phyloP scores from a whole-genome alignment of 2,797 vertebrate species.

The Cuculus canorus region DNA sequence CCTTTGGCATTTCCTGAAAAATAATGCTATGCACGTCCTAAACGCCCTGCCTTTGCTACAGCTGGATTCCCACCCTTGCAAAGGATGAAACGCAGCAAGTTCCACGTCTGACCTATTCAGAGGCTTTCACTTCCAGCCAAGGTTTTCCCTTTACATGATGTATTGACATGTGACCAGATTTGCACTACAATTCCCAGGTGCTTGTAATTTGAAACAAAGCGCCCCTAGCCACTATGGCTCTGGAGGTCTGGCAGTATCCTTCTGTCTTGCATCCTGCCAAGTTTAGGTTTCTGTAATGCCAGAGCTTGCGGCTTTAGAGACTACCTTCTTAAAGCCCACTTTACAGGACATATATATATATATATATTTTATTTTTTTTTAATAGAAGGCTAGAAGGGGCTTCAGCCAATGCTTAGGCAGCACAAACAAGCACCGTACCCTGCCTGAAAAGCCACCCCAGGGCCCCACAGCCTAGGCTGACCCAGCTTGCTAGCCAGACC shows the following conservation, averaged over 20 bases:
- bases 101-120: background rate
- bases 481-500: no score
- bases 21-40: background rate
- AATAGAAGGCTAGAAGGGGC: background rate
- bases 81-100: background rate
- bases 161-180: background rate
- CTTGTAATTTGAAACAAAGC: background rate
- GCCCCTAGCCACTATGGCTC: accelerated
- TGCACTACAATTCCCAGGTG: background rate
- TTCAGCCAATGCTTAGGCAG: background rate
- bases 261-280: background rate
- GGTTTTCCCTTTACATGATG: background rate
- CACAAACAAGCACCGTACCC: accelerated
- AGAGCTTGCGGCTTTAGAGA: background rate
- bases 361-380: background rate
- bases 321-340: background rate
- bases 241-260: background rate
- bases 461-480: accelerated
- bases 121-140: background rate
- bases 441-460: background rate
- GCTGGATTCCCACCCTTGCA: background rate
- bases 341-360: background rate
- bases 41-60: background rate
- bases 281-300: background rate
- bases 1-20: background rate